Evolutionary conservation across 2,797 vertebrate genomes (phyloP), one percentile per base, ranked within the genome.

Genomic region (Zalophus californianus): DNA sequence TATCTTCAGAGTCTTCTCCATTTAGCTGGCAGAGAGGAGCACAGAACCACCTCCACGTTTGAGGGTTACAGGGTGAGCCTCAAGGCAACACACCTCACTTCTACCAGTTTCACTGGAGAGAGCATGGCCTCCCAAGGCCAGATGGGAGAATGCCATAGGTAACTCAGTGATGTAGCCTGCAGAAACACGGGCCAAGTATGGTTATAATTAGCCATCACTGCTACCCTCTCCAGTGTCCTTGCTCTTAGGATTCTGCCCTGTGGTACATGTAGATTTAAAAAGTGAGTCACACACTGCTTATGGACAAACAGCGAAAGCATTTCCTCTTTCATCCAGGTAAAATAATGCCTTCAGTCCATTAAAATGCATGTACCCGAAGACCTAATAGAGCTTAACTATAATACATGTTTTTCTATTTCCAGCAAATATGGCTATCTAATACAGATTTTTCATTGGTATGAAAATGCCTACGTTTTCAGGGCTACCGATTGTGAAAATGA

Each of bases 231-330:
- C 52, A 21, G 1, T 16, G 29, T 35, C 58, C 85, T 48, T 52
- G 95, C 32, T 83, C 50, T 85, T 38, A 68, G 64, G 62, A 62
- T 68, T 72, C 54, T 77, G 52, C 66, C 75, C 20, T 64, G n/a
- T 64, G 0, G 87, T 73, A 35, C 18, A 86, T 68, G 6, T 94
- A 80, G 11, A 58, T 52, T 70, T 64, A 91, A n/a, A 38, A 66
- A 60, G 16, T 56, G 48, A 95, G 35, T 16, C 62, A 94, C 91
- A 7, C 48, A 44, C 29, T 56, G 25, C 64, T 92, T 18, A 3
- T 60, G 7, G 38, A 70, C 91, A 84, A 94, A 90, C 79, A 95
- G 25, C 41, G 88, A 91, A 91, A 64, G 3, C 79, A 70, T 89
- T 70, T 95, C 66, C 11, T 96, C 62, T 91, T 79, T 62, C 10